These are phyloP conservation scores for Branchellion lobata DNA, from an alignment of 2,888 invertebrate species.

Conservation along the genomic window DNA sequence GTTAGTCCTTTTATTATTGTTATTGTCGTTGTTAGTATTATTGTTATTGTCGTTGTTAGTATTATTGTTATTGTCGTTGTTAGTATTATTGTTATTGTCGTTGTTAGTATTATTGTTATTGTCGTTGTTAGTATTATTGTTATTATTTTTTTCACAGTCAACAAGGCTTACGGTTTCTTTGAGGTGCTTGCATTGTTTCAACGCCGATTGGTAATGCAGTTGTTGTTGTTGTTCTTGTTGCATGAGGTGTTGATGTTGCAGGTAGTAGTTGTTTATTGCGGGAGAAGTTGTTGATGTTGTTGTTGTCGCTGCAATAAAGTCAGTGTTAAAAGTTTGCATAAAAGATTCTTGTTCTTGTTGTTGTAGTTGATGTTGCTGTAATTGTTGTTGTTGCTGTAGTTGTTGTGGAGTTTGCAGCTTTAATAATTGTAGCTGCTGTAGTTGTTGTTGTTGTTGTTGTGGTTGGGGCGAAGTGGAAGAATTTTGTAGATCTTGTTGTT, in stretches of 20 bases:
- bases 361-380: background rate
- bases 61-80: background rate
- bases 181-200: too few species aligned
- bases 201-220: too few species aligned
- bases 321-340: too few species aligned
- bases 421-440: background rate
- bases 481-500: background rate
- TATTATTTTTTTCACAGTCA: too few species aligned
- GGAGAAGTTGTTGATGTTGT: too few species aligned
- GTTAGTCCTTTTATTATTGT: background rate
- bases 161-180: too few species aligned
- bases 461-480: background rate
- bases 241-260: too few species aligned
- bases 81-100: background rate
- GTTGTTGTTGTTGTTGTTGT: background rate
- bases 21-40: background rate
- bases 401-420: background rate
- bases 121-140: background rate
- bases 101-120: background rate
- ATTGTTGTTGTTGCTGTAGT: background rate
- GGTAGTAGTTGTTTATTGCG: too few species aligned
- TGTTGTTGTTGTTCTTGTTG: too few species aligned
- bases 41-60: background rate
- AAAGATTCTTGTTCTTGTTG: background rate
- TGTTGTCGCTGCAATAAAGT: too few species aligned